These are phyloP conservation scores for Emydoidea blandingii DNA, from an alignment of 2,797 vertebrate species.

Conservation along the genomic window DNA sequence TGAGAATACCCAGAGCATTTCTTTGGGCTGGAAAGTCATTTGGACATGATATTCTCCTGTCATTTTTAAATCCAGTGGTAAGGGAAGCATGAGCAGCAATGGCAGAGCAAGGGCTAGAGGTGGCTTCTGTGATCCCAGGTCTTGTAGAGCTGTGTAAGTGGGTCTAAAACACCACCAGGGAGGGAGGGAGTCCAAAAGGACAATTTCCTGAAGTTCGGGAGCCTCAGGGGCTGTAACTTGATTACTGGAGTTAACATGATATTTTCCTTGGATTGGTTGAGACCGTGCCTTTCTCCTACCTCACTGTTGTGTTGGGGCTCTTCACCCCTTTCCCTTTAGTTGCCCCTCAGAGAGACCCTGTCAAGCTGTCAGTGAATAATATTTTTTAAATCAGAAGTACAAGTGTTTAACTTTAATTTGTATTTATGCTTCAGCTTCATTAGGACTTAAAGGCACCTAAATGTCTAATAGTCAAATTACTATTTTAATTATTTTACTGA, in stretches of 20 bases:
- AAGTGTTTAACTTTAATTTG: not conserved
- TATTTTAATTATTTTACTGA: not conserved
- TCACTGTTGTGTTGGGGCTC: rapidly evolving
- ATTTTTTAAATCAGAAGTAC: not conserved
- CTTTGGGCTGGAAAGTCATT: not conserved
- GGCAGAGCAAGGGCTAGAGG: not conserved
- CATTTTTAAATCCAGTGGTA: not conserved
- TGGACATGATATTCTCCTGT: not conserved
- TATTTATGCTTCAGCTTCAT: not conserved
- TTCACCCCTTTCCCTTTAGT: rapidly evolving
- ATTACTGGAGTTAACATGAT: not conserved
- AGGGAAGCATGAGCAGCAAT: not conserved
- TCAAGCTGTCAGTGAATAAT: not conserved
- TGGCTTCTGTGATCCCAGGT: not conserved
- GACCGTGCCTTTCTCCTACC: not conserved
- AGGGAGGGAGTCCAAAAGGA: not conserved
- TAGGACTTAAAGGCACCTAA: not conserved
- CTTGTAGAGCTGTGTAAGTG: not conserved
- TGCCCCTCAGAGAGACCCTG: not conserved
- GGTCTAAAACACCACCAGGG: not conserved
- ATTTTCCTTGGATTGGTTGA: not conserved
- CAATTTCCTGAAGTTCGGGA: not conserved
- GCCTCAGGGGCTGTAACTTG: not conserved
- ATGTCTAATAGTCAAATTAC: not conserved
- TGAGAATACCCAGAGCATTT: not conserved